Evolutionary conservation across 1,140 invertebrate genomes (phyloP).

Genomic region (Phymastichus coffea): DNA sequence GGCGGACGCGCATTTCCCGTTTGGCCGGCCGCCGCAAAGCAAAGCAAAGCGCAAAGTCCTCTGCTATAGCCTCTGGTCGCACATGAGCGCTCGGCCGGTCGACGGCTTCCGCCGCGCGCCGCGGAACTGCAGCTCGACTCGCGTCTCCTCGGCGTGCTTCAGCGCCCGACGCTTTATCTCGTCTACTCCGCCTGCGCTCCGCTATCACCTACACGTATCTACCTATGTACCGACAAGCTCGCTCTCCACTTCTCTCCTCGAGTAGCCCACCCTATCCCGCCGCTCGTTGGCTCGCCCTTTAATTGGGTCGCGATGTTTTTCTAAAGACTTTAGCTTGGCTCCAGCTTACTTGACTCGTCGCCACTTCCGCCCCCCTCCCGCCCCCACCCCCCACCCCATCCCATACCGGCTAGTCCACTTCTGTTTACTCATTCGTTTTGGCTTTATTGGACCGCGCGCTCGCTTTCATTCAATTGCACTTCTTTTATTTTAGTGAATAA

Average conservation of each 20-base stretch:
- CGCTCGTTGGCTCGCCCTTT: slow-evolving; percentile 15
- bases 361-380: not conserved
- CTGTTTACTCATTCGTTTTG: not conserved
- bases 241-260: no score
- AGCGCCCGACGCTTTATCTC: no score
- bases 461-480: slow-evolving; percentile 16
- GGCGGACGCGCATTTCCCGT: slow-evolving; percentile 22
- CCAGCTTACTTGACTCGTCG: not conserved
- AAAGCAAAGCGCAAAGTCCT: not conserved
- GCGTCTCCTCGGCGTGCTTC: no score
- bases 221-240: no score
- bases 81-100: not conserved
- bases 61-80: no score
- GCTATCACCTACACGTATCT: no score
- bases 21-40: not conserved
- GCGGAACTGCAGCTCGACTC: not conserved
- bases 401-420: no score
- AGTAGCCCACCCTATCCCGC: no score
- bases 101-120: slow-evolving; percentile 11
- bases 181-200: no score
- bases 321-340: no score
- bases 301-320: slow-evolving; percentile 20
- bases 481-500: slow-evolving; percentile 4
- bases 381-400: not conserved
- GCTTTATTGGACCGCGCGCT: not conserved